phyloP scores from a whole-genome alignment of 1,140 invertebrate genomes.

The Coboldia fuscipes region DNA sequence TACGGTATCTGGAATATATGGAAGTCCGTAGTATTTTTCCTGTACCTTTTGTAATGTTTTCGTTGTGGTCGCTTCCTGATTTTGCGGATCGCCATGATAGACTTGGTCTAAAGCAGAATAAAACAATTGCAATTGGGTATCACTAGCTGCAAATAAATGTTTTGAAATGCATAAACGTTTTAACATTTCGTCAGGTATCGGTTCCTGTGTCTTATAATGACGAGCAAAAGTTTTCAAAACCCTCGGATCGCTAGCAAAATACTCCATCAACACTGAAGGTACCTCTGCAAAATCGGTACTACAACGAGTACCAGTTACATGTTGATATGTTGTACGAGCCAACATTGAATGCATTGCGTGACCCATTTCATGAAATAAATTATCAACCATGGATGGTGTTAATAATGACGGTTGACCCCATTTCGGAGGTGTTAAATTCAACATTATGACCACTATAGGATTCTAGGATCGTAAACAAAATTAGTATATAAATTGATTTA shows the following conservation, averaged over 20 bases:
- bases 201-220: constrained; percentile 76
- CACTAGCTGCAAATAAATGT: constrained; percentile 67
- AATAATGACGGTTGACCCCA: constrained; percentile 62
- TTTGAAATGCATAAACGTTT: constrained; percentile 62
- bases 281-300: constrained; percentile 97
- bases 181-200: constrained; percentile 56
- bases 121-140: constrained; percentile 78
- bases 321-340: constrained; percentile 84
- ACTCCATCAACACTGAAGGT: constrained; percentile 95
- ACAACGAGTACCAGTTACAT: constrained; percentile 91
- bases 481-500: constrained; percentile 5
- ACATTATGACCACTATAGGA: constrained; percentile 85
- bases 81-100: constrained; percentile 49
- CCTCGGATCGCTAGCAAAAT: constrained; percentile 77
- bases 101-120: constrained; percentile 77
- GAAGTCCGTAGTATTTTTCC: constrained; percentile 62
- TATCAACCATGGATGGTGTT: constrained; percentile 69
- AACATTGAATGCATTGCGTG: constrained; percentile 99
- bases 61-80: constrained; percentile 34
- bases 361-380: constrained; percentile 97
- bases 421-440: constrained; percentile 57
- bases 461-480: constrained; percentile 26
- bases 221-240: constrained; percentile 70
- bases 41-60: constrained; percentile 65
- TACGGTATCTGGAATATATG: constrained; percentile 72